Evolutionary conservation across 2,888 invertebrate species (phyloP), one percentile per base, ranked within the genome.

Genomic region (Microchrysa polita): DNA sequence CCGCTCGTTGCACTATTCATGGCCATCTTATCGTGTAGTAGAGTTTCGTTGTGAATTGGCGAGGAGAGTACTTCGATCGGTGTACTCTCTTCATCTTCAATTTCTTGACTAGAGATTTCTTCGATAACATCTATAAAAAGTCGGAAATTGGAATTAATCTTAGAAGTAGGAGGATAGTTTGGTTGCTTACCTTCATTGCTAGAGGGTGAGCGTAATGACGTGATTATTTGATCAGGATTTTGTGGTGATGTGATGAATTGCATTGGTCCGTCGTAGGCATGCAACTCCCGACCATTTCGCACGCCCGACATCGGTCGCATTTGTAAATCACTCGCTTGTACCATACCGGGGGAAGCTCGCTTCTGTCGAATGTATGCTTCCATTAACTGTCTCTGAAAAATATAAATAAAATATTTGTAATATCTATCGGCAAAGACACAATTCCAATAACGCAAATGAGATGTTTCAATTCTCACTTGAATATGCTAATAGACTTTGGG

Each of bases 361-460:
- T 95, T 95, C 81, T 94, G 93, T 79, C 92, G 91, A 89, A 95
- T 93, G 84, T 95, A 95, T 81, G 93, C 93, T 81, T 95, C 94
- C 90, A 95, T 91, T 78, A 95, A 82, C 85, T 94, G 94, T 77
- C 94, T 90, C 94, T 95, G 80, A 77, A 67, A 67, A 42, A 12
- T 34, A 0, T 12, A 16, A 27, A 60, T 63, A 1, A 63, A 40
- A 34, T 34, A 34, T 63, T 63, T 57, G 55, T 55, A n/a, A n/a
- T n/a, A n/a, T n/a, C n/a, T n/a, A n/a, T n/a, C n/a, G n/a, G n/a
- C n/a, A 2, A 5, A 14, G 14, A 5, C 7, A 14, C 7, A 53
- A 18, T 53, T 10, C 44, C 12, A 14, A 44, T 44, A 14, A 2
- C 18, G 52, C 52, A 52, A 52, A 52, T 5, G 14, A 52, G n/a